Evolutionary conservation across 2,888 invertebrate genomes (phyloP).

Genomic region (Lithodes maja): DNA sequence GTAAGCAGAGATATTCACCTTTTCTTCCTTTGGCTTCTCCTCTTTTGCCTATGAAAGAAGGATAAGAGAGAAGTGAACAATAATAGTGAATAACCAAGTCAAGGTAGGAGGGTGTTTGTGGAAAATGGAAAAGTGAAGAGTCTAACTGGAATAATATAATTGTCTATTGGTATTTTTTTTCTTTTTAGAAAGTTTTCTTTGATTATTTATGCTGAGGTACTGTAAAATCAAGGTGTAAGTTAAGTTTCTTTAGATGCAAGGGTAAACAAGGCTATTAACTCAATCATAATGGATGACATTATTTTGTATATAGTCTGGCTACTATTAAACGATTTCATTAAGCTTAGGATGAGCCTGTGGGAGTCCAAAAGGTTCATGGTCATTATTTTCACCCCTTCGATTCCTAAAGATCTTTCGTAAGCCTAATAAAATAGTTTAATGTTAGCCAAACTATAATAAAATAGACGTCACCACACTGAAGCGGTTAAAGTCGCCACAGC

Average conservation of each 20-base stretch:
- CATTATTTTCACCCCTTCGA: no score
- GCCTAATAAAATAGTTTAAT: no score
- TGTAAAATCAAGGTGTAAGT: slow-evolving; percentile 41
- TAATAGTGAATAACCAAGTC: slow-evolving; percentile 65
- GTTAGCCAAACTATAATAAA: no score
- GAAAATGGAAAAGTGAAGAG: slow-evolving; percentile 46
- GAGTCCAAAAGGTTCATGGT: no score
- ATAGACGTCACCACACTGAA: no score
- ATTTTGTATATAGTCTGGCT: no score
- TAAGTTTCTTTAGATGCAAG: neutral
- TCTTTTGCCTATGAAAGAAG: slow-evolving; percentile 66
- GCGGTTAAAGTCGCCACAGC: no score
- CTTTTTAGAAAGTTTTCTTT: slow-evolving; percentile 37
- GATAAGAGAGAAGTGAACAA: slow-evolving; percentile 63
- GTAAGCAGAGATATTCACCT: slow-evolving; percentile 66
- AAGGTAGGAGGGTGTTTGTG: slow-evolving; percentile 44
- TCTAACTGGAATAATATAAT: slow-evolving; percentile 40
- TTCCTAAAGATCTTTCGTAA: no score
- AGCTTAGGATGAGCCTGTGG: no score
- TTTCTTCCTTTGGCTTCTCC: slow-evolving; percentile 64
- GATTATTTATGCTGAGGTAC: slow-evolving; percentile 12
- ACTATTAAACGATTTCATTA: no score
- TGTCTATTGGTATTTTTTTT: slow-evolving; percentile 23
- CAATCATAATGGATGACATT: no score
- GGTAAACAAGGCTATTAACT: no score